These are phyloP conservation scores for Oscheius sp. DNA, from an alignment of 2,888 invertebrate species.

Conservation along the genomic window DNA sequence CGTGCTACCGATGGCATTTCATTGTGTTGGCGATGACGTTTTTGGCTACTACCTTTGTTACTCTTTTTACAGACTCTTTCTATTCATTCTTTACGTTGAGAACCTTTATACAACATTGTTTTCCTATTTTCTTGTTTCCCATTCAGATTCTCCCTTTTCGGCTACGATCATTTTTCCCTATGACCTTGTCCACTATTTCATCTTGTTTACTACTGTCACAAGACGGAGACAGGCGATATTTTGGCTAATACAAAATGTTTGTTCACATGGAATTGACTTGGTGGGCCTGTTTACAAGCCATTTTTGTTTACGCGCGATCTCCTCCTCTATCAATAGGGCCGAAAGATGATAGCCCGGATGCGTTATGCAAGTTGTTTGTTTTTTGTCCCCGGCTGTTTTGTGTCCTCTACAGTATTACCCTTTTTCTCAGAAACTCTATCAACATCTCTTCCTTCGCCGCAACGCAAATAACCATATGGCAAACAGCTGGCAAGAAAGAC, in stretches of 20 bases:
- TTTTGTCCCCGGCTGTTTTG: not conserved
- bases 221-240: too few species aligned
- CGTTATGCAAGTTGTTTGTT: constrained; percentile 4
- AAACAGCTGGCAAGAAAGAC: constrained; percentile 18
- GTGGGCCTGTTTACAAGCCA: not conserved
- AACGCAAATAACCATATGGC: constrained; percentile 10
- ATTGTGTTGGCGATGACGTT: not conserved
- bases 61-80: too few species aligned
- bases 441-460: not conserved
- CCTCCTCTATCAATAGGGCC: constrained; percentile 1
- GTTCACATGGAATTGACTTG: constrained; percentile 22
- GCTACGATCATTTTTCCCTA: not conserved
- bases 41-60: too few species aligned
- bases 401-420: not conserved
- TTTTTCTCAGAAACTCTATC: constrained; percentile 1
- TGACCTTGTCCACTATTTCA: not conserved
- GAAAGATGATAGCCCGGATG: not conserved
- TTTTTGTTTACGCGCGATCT: constrained; percentile 12
- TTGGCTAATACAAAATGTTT: constrained; percentile 20
- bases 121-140: too few species aligned
- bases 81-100: too few species aligned
- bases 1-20: constrained; percentile 18
- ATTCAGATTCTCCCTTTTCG: not conserved
- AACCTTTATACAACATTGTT: too few species aligned
- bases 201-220: not conserved